Conservation (phyloP, 1,140 invertebrate species). For the Tetranychus urticae region DNA sequence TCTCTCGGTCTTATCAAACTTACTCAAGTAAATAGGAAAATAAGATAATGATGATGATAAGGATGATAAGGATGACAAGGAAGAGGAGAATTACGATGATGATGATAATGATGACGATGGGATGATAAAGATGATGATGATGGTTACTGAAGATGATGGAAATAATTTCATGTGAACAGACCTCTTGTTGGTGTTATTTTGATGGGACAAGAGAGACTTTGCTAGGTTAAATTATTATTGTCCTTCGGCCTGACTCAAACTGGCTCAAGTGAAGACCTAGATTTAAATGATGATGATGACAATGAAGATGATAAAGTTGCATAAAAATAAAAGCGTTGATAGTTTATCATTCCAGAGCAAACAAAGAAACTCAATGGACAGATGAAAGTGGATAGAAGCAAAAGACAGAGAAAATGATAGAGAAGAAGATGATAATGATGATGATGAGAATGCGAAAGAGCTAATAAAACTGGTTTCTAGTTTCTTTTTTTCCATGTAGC, state of each 20-base stretch:
- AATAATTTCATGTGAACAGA: too few species aligned
- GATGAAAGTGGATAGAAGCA: too few species aligned
- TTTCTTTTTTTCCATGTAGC: too few species aligned
- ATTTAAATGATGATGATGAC: neutral
- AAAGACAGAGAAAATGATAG: neutral
- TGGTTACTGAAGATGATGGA: neutral
- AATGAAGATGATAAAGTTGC: neutral
- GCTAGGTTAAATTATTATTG: too few species aligned
- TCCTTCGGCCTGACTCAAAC: too few species aligned
- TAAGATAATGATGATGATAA: neutral
- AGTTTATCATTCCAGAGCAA: too few species aligned
- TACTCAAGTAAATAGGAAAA: neutral
- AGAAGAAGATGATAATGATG: neutral
- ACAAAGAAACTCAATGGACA: too few species aligned
- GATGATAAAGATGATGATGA: neutral
- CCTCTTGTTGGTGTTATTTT: too few species aligned
- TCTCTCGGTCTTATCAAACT: too few species aligned
- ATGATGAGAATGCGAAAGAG: neutral
- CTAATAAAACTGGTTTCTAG: neutral
- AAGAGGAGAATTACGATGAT: neutral
- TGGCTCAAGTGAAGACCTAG: neutral
- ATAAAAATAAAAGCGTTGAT: too few species aligned
- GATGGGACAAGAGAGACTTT: too few species aligned
- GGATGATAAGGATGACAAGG: neutral
- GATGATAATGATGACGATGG: neutral